Conservation (phyloP, 2,113 vertebrate genomes). For the Neodon shergylaensis region DNA sequence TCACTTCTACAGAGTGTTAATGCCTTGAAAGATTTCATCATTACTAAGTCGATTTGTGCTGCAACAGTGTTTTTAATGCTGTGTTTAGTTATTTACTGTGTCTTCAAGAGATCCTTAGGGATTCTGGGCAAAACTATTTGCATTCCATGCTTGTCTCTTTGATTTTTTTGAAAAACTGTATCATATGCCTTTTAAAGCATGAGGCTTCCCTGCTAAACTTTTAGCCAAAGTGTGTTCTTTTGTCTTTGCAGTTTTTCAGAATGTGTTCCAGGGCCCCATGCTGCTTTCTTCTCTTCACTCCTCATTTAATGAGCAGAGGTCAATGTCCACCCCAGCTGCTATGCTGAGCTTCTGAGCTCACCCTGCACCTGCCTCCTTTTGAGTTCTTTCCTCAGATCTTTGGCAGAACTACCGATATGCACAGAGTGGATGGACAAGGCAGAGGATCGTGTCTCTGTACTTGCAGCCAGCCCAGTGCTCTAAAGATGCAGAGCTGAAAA, state of each 20-base stretch:
- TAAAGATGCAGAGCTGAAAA: constrained; percentile 19
- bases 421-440: not conserved
- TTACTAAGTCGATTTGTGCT: not conserved
- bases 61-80: not conserved
- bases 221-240: not conserved
- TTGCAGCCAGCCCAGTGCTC: not conserved
- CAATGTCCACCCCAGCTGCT: not conserved
- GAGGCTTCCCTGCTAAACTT: not conserved
- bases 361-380: not conserved
- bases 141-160: not conserved
- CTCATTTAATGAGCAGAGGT: constrained; percentile 54
- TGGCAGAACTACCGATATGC: not conserved
- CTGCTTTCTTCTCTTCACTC: not conserved
- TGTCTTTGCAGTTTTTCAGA: constrained; percentile 11
- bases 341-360: not conserved
- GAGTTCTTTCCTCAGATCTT: constrained; percentile 45
- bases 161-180: not conserved
- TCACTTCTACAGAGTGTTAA: not conserved
- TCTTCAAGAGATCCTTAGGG: not conserved
- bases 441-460: not conserved
- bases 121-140: not conserved
- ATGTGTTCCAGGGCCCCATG: not conserved
- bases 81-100: constrained; percentile 16
- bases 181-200: not conserved
- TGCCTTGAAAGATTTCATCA: not conserved